A percentile compares a stretch with the other conserved stretches of the same genome.
Evolutionary conservation across 2,113 vertebrate genomes (phyloP).

Genomic region (Rhombomys opimus): DNA sequence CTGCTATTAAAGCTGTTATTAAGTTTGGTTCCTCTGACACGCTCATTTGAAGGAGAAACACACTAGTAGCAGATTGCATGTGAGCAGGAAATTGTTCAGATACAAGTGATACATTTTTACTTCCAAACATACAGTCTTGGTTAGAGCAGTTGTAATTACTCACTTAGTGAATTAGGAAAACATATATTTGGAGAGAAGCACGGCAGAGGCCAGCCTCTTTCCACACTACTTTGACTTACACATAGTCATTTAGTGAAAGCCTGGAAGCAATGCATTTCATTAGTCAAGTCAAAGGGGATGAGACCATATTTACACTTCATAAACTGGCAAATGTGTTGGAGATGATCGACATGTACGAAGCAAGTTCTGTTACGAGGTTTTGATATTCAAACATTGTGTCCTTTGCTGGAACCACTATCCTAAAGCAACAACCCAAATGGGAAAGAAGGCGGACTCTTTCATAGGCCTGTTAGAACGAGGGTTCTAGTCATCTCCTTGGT

Average conservation of each 20-base stretch:
- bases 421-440: slow-evolving; percentile 19
- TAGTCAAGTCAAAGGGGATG: not conserved
- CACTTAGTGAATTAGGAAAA: slow-evolving; percentile 58
- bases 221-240: slow-evolving; percentile 45
- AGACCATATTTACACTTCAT: slow-evolving; percentile 16
- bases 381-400: not conserved
- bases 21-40: not conserved
- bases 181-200: slow-evolving; percentile 73
- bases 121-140: not conserved
- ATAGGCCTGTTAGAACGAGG: not conserved
- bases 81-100: not conserved
- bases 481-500: not conserved
- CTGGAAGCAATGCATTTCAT: slow-evolving; percentile 24
- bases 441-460: not conserved
- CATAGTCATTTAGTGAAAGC: not conserved
- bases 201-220: slow-evolving; percentile 46
- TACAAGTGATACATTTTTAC: slow-evolving; percentile 31
- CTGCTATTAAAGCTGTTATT: slow-evolving; percentile 30
- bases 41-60: slow-evolving; percentile 23
- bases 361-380: not conserved
- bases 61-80: not conserved
- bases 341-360: not conserved
- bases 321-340: slow-evolving; percentile 48
- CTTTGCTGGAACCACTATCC: slow-evolving; percentile 9
- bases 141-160: not conserved